Evolutionary conservation across 2,113 vertebrate genomes (phyloP).

Genomic region (Daphoenositta chrysoptera): DNA sequence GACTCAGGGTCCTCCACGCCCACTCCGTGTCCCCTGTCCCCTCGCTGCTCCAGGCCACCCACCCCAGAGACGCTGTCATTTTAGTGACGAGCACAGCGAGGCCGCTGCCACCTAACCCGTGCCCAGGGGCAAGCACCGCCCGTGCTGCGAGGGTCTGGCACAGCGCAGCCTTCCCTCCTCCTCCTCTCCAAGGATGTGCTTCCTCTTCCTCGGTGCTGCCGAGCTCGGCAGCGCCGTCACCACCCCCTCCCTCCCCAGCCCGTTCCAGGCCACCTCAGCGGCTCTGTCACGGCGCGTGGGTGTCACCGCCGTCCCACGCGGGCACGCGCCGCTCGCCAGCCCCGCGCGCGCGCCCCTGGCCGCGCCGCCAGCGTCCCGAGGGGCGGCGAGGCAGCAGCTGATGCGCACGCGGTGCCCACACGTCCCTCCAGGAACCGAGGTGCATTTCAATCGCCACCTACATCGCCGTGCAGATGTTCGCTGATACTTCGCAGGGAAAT

Average conservation of each 20-base stretch:
- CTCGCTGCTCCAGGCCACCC: neutral
- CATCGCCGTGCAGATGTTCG: neutral
- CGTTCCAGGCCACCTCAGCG: neutral
- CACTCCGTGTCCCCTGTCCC: accelerated
- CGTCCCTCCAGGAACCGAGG: neutral
- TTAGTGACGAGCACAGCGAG: accelerated
- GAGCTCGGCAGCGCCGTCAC: neutral
- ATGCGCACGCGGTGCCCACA: neutral
- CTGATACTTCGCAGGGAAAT: neutral
- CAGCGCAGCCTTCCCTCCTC: neutral
- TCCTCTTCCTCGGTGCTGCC: neutral
- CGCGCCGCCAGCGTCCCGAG: neutral
- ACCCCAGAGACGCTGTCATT: accelerated
- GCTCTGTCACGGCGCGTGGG: neutral
- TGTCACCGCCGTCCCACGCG: neutral
- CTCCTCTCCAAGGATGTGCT: neutral
- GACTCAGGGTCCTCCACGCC: accelerated
- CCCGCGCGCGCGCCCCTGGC: neutral
- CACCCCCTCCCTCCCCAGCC: neutral
- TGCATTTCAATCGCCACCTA: neutral
- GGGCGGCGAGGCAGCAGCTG: neutral
- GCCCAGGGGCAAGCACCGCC: neutral
- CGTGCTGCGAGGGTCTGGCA: accelerated
- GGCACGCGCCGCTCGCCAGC: neutral
- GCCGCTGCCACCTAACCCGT: neutral